Percentiles rank a stretch among this genome's conserved stretches.
phyloP scores from a whole-genome alignment of 2,113 vertebrate genomes.

The Myrmecobius fasciatus region DNA sequence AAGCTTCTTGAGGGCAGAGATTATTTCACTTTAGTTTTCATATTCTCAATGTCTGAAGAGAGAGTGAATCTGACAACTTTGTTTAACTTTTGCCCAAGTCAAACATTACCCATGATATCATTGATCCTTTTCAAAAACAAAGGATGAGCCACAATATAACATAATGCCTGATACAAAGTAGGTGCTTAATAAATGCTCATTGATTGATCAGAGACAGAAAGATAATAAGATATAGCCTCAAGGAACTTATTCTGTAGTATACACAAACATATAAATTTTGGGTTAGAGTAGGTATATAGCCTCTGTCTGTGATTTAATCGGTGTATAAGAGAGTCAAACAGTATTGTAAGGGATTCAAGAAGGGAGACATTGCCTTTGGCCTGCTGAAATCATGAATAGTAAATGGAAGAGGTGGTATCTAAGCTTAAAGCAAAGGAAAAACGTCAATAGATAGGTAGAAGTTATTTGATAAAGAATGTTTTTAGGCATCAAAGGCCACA shows the following conservation, averaged over 20 bases:
- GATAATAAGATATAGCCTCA: neutral
- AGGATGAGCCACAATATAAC: neutral
- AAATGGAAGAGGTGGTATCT: neutral
- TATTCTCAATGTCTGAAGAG: neutral
- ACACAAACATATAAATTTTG: neutral
- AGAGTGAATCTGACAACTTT: too few relatives aligned
- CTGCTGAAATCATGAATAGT: neutral
- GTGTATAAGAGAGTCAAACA: neutral
- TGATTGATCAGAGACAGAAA: neutral
- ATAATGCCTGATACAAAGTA: neutral
- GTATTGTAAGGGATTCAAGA: neutral
- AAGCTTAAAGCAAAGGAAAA: neutral
- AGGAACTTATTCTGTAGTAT: neutral
- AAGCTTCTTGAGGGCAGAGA: neutral
- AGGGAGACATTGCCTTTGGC: neutral
- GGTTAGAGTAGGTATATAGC: neutral
- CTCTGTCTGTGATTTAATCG: neutral
- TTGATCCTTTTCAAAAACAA: neutral
- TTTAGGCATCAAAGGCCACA: slow-evolving; percentile 34
- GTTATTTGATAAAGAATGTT: slow-evolving; percentile 53
- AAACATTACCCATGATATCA: too few relatives aligned
- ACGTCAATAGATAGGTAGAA: slow-evolving; percentile 17
- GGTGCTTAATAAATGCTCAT: neutral
- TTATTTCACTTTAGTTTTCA: neutral
- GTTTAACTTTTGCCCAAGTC: too few relatives aligned